These are phyloP conservation scores for Tetranychus piercei DNA, from an alignment of 2,888 invertebrate genomes.

Conservation along the genomic window DNA sequence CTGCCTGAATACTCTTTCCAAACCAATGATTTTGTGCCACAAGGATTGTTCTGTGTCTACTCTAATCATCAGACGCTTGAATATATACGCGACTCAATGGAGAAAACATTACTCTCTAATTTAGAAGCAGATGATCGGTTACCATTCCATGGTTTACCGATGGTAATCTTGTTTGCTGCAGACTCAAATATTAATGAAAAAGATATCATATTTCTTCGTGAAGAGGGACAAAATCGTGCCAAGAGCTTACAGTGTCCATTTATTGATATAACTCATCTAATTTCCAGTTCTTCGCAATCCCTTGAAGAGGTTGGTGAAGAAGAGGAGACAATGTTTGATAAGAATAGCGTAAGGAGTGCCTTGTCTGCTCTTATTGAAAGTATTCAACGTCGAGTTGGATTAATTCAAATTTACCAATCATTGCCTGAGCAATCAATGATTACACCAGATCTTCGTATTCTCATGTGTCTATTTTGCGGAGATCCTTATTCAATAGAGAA, in stretches of 20 bases:
- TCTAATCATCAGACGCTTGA: constrained; percentile 78
- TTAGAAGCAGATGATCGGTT: constrained; percentile 60
- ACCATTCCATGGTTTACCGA: constrained; percentile 64
- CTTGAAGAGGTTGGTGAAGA: not conserved
- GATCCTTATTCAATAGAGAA: constrained; percentile 79
- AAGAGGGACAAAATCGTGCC: constrained; percentile 72
- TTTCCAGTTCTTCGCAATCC: constrained; percentile 9
- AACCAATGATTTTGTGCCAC: constrained; percentile 34
- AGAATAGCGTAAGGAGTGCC: constrained; percentile 33
- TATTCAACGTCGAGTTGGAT: constrained; percentile 56
- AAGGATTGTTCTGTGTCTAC: constrained; percentile 43
- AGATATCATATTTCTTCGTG: constrained; percentile 61
- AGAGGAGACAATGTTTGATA: not conserved
- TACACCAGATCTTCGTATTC: constrained; percentile 55
- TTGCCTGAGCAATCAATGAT: constrained; percentile 10
- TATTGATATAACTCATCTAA: constrained; percentile 45
- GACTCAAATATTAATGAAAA: constrained; percentile 63
- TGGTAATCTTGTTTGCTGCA: constrained; percentile 74
- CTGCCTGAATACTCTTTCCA: constrained; percentile 59
- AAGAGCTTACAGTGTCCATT: constrained; percentile 71
- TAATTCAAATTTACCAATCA: constrained; percentile 45
- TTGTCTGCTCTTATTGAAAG: constrained; percentile 53
- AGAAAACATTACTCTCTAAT: constrained; percentile 72
- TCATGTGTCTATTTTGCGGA: constrained; percentile 89
- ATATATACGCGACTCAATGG: constrained; percentile 70